A percentile compares a stretch with the other conserved stretches of the same genome.
These are phyloP conservation scores for Acheta domesticus DNA, from an alignment of 2,888 invertebrate species.

Conservation along the genomic window DNA sequence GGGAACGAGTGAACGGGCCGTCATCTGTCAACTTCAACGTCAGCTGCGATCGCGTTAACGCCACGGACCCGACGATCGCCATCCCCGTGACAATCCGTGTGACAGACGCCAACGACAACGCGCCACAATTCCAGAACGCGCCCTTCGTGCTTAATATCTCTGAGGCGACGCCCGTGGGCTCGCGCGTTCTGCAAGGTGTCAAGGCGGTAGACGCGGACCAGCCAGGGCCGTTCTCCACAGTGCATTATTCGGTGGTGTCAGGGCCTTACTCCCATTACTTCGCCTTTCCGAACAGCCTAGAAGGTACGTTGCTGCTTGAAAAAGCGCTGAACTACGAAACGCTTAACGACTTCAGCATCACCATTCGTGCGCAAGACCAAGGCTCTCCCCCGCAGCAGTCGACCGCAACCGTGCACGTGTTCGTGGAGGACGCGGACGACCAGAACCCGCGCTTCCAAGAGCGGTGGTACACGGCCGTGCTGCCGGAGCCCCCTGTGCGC, in stretches of 20 bases:
- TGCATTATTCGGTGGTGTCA: slow-evolving; percentile 76
- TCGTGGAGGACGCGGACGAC: slow-evolving; percentile 84
- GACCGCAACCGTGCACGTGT: slow-evolving; percentile 70
- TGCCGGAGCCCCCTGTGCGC: slow-evolving; percentile 53
- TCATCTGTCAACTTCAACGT: slow-evolving; percentile 82
- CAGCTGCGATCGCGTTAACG: slow-evolving; percentile 75
- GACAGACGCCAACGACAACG: slow-evolving; percentile 88
- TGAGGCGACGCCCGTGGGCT: slow-evolving; percentile 61
- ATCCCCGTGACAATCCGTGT: slow-evolving; percentile 81
- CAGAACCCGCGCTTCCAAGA: slow-evolving; percentile 81
- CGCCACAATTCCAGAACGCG: slow-evolving; percentile 75
- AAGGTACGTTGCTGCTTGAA: slow-evolving; percentile 75
- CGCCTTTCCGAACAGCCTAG: slow-evolving; percentile 78
- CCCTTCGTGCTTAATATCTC: slow-evolving; percentile 80
- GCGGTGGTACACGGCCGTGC: slow-evolving; percentile 67
- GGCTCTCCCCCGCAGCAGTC: slow-evolving; percentile 74
- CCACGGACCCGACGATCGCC: slow-evolving; percentile 73
- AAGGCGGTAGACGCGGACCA: slow-evolving; percentile 81
- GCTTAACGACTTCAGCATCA: slow-evolving; percentile 71
- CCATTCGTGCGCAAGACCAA: slow-evolving; percentile 68
- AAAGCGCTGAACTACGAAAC: slow-evolving; percentile 81
- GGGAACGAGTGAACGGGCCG: slow-evolving; percentile 78
- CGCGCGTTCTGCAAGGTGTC: slow-evolving; percentile 71
- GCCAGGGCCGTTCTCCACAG: slow-evolving; percentile 81
- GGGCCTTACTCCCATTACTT: slow-evolving; percentile 78